Evolutionary conservation across 2,113 vertebrate genomes (phyloP).

Genomic region (Arvicanthis niloticus): DNA sequence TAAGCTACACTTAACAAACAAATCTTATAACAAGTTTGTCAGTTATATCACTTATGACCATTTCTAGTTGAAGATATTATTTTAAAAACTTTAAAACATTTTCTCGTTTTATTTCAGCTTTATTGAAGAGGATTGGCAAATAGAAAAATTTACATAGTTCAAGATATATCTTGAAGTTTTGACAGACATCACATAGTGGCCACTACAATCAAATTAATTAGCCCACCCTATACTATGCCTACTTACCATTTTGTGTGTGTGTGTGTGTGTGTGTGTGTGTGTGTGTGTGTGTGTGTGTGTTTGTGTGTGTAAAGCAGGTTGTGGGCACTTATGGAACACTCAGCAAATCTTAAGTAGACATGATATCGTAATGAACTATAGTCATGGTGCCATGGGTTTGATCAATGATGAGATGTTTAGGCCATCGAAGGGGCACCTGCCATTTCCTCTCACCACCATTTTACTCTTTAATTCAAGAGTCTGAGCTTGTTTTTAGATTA

Average conservation of each 20-base stretch:
- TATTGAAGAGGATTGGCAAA: not conserved
- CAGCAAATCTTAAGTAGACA: not conserved
- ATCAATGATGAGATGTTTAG: not conserved
- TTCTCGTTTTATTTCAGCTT: not conserved
- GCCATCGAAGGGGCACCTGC: not conserved
- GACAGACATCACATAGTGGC: too few species aligned
- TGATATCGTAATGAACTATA: too few species aligned
- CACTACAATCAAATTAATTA: not conserved
- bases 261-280: too few species aligned
- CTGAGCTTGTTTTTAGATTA: not conserved
- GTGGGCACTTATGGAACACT: not conserved
- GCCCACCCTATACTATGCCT: not conserved
- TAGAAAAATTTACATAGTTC: not conserved
- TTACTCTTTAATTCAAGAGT: not conserved
- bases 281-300: too few species aligned
- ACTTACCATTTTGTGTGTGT: too few species aligned
- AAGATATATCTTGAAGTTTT: not conserved
- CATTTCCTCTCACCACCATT: not conserved
- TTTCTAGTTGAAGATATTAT: not conserved
- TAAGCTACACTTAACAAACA: not conserved
- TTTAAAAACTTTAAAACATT: not conserved
- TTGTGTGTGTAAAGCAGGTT: not conserved
- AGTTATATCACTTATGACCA: not conserved
- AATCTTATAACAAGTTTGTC: not conserved
- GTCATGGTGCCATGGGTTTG: not conserved